Evolutionary conservation across 2,797 vertebrate species (phyloP), one percentile per base, ranked within the genome.

Genomic region (Nyctibius grandis): DNA sequence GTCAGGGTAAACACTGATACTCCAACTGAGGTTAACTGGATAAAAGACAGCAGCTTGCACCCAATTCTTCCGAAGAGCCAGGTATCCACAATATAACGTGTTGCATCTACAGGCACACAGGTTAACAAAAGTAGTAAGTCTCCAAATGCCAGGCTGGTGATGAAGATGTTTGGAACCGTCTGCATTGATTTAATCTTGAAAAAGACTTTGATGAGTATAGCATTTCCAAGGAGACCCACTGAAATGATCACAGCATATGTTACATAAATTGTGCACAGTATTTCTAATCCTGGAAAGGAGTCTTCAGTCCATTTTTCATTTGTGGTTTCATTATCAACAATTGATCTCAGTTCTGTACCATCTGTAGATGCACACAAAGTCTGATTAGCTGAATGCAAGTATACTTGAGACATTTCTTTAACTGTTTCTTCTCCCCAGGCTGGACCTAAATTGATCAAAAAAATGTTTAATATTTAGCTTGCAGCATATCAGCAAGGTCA

Each of bases 181-280:
- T 98, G 98, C 98, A 98, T 98, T n/a, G 98, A 97, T 95, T 98
- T 98, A 53, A 98, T 98, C 97, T 98, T 98, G 97, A 98, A 98
- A 95, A 98, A 98, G 74, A 98, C 98, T 98, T 98, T 98, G 94
- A 98, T 98, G 90, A 98, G 98, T 87, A 98, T 97, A 85, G 95
- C 95, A 94, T 98, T 98, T 97, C 98, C 98, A 78, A 98, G 97
- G 95, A 98, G 97, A 94, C 98, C 98, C 88, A 98, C 98, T 22
- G 98, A 98, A 97, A 98, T 98, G 84, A 98, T 98, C 85, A 97
- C 93, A 81, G 98, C 96, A 25, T 98, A 98, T 31, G 96, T 98
- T 64, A 98, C 45, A 17, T 98, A 98, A 93, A 98, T 97, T 40
- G 87, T 95, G 85, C 98, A 98, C 56, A 98, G 93, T 59, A 98